Conservation (phyloP, 1,140 invertebrate genomes). For the Philopotamus ludificatus region DNA sequence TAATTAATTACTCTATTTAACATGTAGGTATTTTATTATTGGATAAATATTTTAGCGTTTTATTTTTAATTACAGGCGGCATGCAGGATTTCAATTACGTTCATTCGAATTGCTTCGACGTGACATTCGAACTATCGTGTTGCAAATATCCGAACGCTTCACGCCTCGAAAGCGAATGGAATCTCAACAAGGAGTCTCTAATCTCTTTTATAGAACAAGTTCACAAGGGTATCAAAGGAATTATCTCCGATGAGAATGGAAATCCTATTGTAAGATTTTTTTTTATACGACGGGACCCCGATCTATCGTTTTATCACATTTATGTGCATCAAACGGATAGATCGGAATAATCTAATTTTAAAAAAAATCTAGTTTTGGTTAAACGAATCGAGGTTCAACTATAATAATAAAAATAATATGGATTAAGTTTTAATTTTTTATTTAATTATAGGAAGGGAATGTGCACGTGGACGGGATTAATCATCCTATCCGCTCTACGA, state of each 20-base stretch:
- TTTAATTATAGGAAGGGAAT: slow-evolving; percentile 65
- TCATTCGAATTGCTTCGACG: slow-evolving; percentile 92
- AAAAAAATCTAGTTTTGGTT: no score
- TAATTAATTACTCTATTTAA: not conserved
- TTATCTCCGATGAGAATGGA: slow-evolving; percentile 50
- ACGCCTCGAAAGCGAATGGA: slow-evolving; percentile 78
- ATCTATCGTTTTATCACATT: no score
- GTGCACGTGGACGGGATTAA: slow-evolving; percentile 69
- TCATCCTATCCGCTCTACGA: slow-evolving; percentile 68
- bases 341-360: no score
- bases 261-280: no score
- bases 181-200: slow-evolving; percentile 82
- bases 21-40: not conserved
- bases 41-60: not conserved
- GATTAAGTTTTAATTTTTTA: not conserved
- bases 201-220: slow-evolving; percentile 82
- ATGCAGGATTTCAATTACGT: slow-evolving; percentile 99
- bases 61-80: slow-evolving; percentile 63
- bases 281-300: no score
- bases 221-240: slow-evolving; percentile 82
- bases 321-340: no score
- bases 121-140: slow-evolving; percentile 95
- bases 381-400: no score
- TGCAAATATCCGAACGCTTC: slow-evolving; percentile 85
- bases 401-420: slow-evolving; percentile 9